Percentiles rank a stretch among this genome's conserved stretches.
These are phyloP conservation scores for Octomys mimax DNA, from an alignment of 2,797 vertebrate genomes.

Conservation along the genomic window DNA sequence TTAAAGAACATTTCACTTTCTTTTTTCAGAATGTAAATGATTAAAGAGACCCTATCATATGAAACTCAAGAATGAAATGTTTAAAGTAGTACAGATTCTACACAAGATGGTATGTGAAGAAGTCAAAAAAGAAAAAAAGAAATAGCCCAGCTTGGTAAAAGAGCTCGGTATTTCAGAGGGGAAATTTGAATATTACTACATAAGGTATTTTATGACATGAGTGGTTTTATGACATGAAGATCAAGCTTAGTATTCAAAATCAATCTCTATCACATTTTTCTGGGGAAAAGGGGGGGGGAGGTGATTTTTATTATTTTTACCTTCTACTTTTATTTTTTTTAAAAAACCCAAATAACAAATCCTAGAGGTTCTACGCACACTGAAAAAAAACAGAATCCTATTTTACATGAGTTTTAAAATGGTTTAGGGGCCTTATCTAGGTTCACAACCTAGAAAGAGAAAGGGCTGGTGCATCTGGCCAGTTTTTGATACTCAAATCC, in stretches of 20 bases:
- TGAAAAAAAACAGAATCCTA: neutral
- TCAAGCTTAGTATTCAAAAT: constrained; percentile 7
- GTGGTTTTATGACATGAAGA: constrained; percentile 54
- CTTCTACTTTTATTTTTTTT: neutral
- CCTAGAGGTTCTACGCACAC: neutral
- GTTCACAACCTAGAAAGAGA: neutral
- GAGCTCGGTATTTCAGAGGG: constrained; percentile 61
- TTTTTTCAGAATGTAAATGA: constrained; percentile 90
- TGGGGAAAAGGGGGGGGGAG: neutral
- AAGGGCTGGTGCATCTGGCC: neutral
- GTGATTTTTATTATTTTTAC: neutral
- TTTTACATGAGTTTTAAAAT: neutral
- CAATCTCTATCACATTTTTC: neutral
- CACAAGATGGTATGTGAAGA: constrained; percentile 70
- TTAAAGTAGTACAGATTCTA: constrained; percentile 83
- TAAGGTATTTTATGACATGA: constrained; percentile 57
- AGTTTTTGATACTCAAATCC: constrained; percentile 35
- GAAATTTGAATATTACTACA: constrained; percentile 66
- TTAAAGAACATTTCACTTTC: constrained; percentile 90
- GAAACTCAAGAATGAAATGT: constrained; percentile 87
- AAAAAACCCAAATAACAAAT: neutral
- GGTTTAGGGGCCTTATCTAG: neutral
- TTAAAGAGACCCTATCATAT: constrained; percentile 87
- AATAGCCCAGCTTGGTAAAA: constrained; percentile 58
- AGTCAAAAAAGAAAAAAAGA: constrained; percentile 72